Evolutionary conservation across 2,797 vertebrate species (phyloP), one percentile per base, ranked within the genome.

Genomic region (Chelidonichthys spinosus): DNA sequence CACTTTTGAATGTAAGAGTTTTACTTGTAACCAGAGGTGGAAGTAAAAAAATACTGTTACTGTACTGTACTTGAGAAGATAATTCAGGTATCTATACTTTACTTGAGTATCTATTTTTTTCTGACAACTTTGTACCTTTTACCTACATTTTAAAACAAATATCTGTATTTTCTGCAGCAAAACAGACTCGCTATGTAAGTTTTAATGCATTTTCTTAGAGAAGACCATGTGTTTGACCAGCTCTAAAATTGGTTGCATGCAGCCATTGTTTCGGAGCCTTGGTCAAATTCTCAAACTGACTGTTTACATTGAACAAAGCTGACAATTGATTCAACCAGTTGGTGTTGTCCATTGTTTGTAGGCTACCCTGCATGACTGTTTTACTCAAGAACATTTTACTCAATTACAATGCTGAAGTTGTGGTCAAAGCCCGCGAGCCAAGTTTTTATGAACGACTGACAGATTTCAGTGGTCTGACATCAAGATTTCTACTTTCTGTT

Each of bases 401-500:
- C 18, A 44, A 0, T 78, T 56, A 49, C 18, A 15, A 49, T 49
- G 35, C n/a, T 43, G 50, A 17, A 17, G 17, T 17, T 64, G 60
- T 73, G 66, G 52, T 72, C 4, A 7, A 64, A 46, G 37, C 40
- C 68, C 25, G 3, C 4, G 50, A 53, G 74, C 50, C 59, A 72
- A 62, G 18, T 44, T 63, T 39, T 55, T 43, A 10, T 52, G 6
- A 56, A 35, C 11, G 65, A 59, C 15, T 59, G 39, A 72, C 40
- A 54, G 25, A 18, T 55, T 60, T 50, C 58, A 4, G 5, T 63
- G 40, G 35, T 62, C 11, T 36, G 50, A 63, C 37, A 64, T 63
- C 58, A 36, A 56, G 13, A 52, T 59, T 63, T 52, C 4, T 35
- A 11, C 32, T n/a, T n/a, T 53, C 52, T 52, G 50, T 70, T 67